Evolutionary conservation across 2,888 invertebrate genomes (phyloP).

Genomic region (Aphrophora alni): DNA sequence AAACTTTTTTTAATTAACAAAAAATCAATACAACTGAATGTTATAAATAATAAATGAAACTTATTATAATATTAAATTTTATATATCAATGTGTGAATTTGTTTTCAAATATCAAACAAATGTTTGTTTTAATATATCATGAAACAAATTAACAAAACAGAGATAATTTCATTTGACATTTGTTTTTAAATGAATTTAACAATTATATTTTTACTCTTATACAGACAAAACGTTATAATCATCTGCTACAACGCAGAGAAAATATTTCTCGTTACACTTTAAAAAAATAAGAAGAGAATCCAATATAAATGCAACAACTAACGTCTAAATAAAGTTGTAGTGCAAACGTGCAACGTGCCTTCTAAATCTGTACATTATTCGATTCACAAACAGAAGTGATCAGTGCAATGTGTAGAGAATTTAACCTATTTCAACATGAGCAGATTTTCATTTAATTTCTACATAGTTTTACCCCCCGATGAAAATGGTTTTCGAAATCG

Average conservation of each 20-base stretch:
- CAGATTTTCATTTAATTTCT: slow-evolving; percentile 19
- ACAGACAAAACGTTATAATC: background rate
- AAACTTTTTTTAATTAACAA: too few relatives aligned
- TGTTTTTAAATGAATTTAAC: background rate
- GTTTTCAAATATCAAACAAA: too few relatives aligned
- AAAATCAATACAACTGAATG: too few relatives aligned
- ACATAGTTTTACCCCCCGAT: background rate
- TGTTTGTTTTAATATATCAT: too few relatives aligned
- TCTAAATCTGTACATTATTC: slow-evolving; percentile 24
- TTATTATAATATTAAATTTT: too few relatives aligned
- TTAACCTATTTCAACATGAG: slow-evolving; percentile 22
- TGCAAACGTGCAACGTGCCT: slow-evolving; percentile 23
- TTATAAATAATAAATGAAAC: too few relatives aligned
- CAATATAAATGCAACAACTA: slow-evolving; percentile 14
- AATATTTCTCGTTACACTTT: slow-evolving; percentile 12
- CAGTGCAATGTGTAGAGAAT: slow-evolving; percentile 7
- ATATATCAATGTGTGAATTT: too few relatives aligned
- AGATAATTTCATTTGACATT: background rate
- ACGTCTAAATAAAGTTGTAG: slow-evolving; percentile 22
- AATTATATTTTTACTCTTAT: too few relatives aligned
- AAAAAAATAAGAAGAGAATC: slow-evolving; percentile 27
- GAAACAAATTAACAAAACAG: too few relatives aligned
- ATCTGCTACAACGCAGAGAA: slow-evolving; percentile 30
- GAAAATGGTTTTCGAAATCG: slow-evolving; percentile 12
- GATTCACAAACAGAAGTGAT: slow-evolving; percentile 11